Conservation (phyloP, 2,797 vertebrate genomes). For the Cirrhinus molitorella region DNA sequence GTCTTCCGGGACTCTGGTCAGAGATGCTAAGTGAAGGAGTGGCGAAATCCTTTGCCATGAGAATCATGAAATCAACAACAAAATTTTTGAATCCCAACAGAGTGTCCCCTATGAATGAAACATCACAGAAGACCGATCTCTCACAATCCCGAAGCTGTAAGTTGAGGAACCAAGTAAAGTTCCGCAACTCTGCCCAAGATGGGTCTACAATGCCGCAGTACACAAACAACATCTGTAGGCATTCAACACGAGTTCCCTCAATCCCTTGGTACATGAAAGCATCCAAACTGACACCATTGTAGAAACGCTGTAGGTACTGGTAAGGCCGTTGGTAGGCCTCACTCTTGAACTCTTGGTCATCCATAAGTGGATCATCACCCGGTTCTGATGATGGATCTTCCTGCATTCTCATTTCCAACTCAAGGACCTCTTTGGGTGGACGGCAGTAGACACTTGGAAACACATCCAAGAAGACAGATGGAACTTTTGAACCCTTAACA, state of each 20-base stretch:
- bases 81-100: conserved; percentile 92
- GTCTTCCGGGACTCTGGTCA: conserved; percentile 88
- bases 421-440: conserved; percentile 91
- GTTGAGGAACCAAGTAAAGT: conserved; percentile 93
- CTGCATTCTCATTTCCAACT: conserved; percentile 72
- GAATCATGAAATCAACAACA: conserved; percentile 95
- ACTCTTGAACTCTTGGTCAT: conserved; percentile 83
- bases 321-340: conserved; percentile 92
- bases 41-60: conserved; percentile 97
- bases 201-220: conserved; percentile 89
- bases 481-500: conserved; percentile 70
- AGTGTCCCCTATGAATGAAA: conserved; percentile 80
- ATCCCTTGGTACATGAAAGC: conserved; percentile 78
- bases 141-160: conserved; percentile 91
- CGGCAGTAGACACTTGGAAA: conserved; percentile 91
- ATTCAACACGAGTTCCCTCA: conserved; percentile 85
- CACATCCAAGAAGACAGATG: conserved; percentile 81
- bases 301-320: conserved; percentile 89
- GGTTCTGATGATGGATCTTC: conserved; percentile 40
- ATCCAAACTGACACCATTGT: conserved; percentile 79
- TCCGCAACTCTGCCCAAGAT: conserved; percentile 92
- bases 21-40: conserved; percentile 91
- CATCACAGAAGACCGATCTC: conserved; percentile 88
- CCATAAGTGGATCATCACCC: conserved; percentile 84
- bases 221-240: conserved; percentile 90